Conservation (phyloP, 2,113 vertebrate genomes). For the Numenius arquata region DNA sequence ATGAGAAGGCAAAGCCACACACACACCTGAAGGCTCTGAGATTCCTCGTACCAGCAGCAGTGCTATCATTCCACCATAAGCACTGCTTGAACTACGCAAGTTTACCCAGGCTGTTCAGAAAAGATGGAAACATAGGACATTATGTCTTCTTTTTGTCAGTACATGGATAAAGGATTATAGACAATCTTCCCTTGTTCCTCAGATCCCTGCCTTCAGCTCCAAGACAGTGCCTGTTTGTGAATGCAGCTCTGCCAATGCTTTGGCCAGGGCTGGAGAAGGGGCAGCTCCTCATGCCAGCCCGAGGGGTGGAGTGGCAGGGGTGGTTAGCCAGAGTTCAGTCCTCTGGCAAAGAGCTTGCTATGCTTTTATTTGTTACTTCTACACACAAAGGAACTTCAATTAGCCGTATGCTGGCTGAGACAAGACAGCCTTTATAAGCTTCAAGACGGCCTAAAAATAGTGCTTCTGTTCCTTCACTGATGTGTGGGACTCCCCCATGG, state of each 20-base stretch:
- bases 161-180: background rate
- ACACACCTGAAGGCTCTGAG: background rate
- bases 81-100: background rate
- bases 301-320: background rate
- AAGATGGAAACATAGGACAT: background rate
- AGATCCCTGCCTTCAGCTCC: background rate
- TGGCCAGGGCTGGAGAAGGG: background rate
- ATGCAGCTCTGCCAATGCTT: background rate
- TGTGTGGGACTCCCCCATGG: background rate
- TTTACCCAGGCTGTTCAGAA: background rate
- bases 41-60: background rate
- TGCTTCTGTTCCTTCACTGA: background rate
- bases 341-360: background rate
- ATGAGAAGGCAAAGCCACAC: background rate
- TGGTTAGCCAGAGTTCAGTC: background rate
- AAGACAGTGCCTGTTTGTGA: background rate
- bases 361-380: background rate
- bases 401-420: background rate
- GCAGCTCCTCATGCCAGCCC: background rate
- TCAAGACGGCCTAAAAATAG: background rate
- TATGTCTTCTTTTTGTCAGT: background rate
- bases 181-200: background rate
- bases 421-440: conserved; percentile 32
- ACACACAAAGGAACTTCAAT: conserved; percentile 19
- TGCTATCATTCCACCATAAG: background rate